Conservation (phyloP, 2,797 vertebrate genomes). For the Pipistrellus nathusii region DNA sequence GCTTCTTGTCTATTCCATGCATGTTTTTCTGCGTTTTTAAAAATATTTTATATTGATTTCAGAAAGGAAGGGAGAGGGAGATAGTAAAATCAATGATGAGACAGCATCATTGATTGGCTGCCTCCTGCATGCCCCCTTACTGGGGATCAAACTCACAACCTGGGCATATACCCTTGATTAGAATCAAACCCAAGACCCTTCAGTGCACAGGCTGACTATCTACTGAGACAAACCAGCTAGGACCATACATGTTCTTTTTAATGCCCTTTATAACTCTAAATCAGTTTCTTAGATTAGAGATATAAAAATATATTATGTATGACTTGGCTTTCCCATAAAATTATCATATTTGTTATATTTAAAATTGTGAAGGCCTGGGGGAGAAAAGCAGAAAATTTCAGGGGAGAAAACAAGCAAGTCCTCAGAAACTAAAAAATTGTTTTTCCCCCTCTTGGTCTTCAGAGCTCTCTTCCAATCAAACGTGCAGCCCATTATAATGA, state of each 20-base stretch:
- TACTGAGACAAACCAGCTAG: too few relatives aligned
- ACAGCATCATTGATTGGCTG: too few relatives aligned
- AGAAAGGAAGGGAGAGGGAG: too few relatives aligned
- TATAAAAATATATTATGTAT: conserved; percentile 68
- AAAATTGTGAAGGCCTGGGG: conserved; percentile 67
- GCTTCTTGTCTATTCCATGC: conserved; percentile 25
- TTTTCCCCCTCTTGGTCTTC: conserved; percentile 43
- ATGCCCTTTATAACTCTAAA: conserved; percentile 64
- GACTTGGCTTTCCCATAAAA: conserved; percentile 71
- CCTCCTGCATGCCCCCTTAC: too few relatives aligned
- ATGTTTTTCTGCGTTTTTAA: background rate
- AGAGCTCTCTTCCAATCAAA: conserved; percentile 69
- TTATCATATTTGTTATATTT: conserved; percentile 78
- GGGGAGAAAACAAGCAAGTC: conserved; percentile 66
- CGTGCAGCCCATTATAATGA: conserved; percentile 68
- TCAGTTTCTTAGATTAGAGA: conserved; percentile 65
- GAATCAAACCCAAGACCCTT: too few relatives aligned
- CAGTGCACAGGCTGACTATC: too few relatives aligned
- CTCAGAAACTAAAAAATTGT: conserved; percentile 55
- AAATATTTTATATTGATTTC: too few relatives aligned
- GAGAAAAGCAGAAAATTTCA: conserved; percentile 66
- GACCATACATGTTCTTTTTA: background rate
- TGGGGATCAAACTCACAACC: too few relatives aligned
- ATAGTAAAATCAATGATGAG: too few relatives aligned
- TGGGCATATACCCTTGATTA: too few relatives aligned